phyloP scores from a whole-genome alignment of 2,113 vertebrate species.

The Choloepus hoffmanni region DNA sequence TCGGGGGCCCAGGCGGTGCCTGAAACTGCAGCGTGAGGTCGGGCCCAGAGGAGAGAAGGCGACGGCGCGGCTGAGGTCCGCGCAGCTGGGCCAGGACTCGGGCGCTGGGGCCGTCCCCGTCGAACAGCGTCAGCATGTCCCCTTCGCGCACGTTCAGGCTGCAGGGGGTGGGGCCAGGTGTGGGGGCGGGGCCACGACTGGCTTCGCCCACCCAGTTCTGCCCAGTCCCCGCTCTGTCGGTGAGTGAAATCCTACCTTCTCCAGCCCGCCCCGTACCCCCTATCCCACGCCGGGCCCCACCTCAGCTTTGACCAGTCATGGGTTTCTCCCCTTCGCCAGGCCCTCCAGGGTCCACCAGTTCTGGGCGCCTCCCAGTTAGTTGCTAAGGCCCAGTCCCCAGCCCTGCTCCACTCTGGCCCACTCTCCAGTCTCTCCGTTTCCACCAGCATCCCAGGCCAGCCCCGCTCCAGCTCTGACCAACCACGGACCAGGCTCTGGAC shows the following conservation, averaged over 20 bases:
- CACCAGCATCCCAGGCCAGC: background rate
- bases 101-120: conserved; percentile 92
- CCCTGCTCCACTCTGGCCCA: background rate
- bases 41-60: conserved; percentile 92
- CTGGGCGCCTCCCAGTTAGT: background rate
- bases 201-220: background rate
- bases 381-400: background rate
- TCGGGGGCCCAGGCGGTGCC: conserved; percentile 91
- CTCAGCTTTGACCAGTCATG: background rate
- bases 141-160: conserved; percentile 94
- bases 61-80: conserved; percentile 92
- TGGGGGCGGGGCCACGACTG: rapidly evolving
- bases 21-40: conserved; percentile 96
- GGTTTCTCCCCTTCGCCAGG: background rate
- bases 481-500: background rate
- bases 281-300: too few relatives aligned
- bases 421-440: background rate
- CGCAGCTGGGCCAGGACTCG: conserved; percentile 94
- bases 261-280: background rate
- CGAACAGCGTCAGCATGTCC: conserved; percentile 93
- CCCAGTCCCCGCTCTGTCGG: background rate
- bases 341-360: background rate
- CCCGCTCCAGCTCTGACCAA: background rate
- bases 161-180: background rate
- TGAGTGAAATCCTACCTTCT: background rate